Evolutionary conservation across 2,888 invertebrate species (phyloP), one percentile per base, ranked within the genome.

Genomic region (Lycophotia porphyrea): DNA sequence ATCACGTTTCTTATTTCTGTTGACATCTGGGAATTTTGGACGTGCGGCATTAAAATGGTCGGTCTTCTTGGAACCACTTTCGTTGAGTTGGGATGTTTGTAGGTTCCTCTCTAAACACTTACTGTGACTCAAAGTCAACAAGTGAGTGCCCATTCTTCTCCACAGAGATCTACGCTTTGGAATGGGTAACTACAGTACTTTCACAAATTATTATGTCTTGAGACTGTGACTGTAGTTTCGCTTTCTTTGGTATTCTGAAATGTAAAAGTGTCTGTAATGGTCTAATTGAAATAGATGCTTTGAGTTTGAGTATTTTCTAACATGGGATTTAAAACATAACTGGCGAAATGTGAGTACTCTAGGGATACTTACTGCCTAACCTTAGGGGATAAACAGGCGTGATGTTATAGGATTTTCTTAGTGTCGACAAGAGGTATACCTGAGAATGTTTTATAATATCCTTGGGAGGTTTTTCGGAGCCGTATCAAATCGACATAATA

Each of bases 1-100:
- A 60, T 60, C 76, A 76, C 27, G 58, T n/a, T 15, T 47, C 42
- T 49, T 58, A 77, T 58, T 78, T 47, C 47, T 27, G 58, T 66
- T 47, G 8, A 52, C 42, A 42, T 39, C 11, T 5, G 2, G 13
- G 21, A 27, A 42, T 8, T 1, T 27, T 49, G 39, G 15, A 74
- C 18, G 18, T 13, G 34, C 0, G 27, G 34, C 42, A 18, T 61
- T 63, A 13, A 76, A 76, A 63, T 44, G 36, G 39, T n/a, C 4
- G 24, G 27, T 70, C 18, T 21, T 44, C 36, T 47, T 39, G 21
- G 47, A 15, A 66, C 36, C 27, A 39, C 21, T n/a, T 76, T 55
- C 15, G n/a, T 24, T 11, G 9, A 49, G 24, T 49, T 49, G 11
- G 24, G 49, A 49, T 44, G 47, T 74, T n/a, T 9, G 47, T 39